These are phyloP conservation scores for Montipora cactus DNA, from an alignment of 64 coral and sea anemone species.

Conservation along the genomic window DNA sequence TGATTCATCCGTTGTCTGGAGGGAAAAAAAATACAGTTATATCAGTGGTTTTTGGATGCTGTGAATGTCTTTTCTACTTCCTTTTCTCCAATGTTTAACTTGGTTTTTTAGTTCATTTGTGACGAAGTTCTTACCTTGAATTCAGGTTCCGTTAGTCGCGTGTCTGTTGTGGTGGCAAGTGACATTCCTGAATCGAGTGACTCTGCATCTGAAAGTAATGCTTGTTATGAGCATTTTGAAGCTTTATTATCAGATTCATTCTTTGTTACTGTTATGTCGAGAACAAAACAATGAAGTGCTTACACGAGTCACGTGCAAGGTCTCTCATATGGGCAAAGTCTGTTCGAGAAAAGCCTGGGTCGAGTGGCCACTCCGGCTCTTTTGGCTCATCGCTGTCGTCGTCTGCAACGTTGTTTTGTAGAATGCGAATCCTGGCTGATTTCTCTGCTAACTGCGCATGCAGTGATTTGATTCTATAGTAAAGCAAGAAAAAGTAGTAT, in stretches of 20 bases:
- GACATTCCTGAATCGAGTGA: slow-evolving; percentile 83
- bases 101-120: not conserved
- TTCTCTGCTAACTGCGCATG: slow-evolving; percentile 58
- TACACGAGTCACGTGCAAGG: slow-evolving; percentile 47
- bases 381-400: slow-evolving; percentile 6
- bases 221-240: not conserved
- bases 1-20: slow-evolving; percentile 37
- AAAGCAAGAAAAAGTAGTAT: not conserved
- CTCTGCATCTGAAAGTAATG: slow-evolving; percentile 54
- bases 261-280: not conserved
- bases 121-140: slow-evolving; percentile 1
- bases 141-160: slow-evolving; percentile 24
- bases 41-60: not conserved
- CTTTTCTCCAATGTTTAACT: too few species aligned
- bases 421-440: slow-evolving; percentile 1
- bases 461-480: slow-evolving; percentile 57
- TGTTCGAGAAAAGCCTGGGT: slow-evolving; percentile 25
- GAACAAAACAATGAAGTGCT: not conserved
- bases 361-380: slow-evolving; percentile 47
- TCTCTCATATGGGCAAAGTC: slow-evolving; percentile 34
- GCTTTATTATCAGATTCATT: not conserved
- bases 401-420: not conserved
- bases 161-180: slow-evolving; percentile 35
- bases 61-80: not conserved
- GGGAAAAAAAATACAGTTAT: not conserved